A percentile compares a stretch with the other conserved stretches of the same genome.
These are phyloP conservation scores for Protosalanx chinensis DNA, from an alignment of 2,797 vertebrate species.

Conservation along the genomic window DNA sequence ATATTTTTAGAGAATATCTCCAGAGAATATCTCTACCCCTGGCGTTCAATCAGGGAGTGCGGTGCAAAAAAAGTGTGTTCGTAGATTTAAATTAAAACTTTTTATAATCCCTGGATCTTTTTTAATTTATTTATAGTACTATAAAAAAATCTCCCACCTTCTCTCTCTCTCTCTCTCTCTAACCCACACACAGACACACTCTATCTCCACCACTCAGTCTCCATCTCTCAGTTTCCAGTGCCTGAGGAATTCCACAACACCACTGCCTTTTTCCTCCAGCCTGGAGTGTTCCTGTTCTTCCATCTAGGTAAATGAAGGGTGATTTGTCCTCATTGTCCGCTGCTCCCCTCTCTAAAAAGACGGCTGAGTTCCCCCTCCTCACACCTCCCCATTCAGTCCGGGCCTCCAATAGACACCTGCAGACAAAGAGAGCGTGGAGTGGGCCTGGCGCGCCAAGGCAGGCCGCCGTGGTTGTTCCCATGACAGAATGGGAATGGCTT, in stretches of 20 bases:
- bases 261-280: neutral
- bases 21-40: no score
- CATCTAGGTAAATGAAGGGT: conserved; percentile 53
- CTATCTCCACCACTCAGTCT: neutral
- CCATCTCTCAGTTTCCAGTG: no score
- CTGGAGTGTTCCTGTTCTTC: conserved; percentile 18
- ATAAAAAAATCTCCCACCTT: neutral
- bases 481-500: conserved; percentile 61
- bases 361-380: conserved; percentile 63
- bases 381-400: conserved; percentile 72
- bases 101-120: no score
- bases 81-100: no score
- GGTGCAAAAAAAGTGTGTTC: no score
- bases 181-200: conserved; percentile 30
- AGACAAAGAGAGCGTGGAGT: conserved; percentile 71
- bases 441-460: conserved; percentile 50
- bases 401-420: conserved; percentile 71
- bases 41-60: no score
- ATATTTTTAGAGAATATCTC: no score
- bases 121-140: no score
- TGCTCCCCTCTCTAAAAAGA: conserved; percentile 51
- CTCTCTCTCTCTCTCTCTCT: conserved; percentile 16
- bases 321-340: conserved; percentile 59
- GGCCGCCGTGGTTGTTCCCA: conserved; percentile 51
- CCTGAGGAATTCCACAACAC: conserved; percentile 33